Evolutionary conservation across 2,113 vertebrate species (phyloP).

Genomic region (Neopipo cinnamomea): DNA sequence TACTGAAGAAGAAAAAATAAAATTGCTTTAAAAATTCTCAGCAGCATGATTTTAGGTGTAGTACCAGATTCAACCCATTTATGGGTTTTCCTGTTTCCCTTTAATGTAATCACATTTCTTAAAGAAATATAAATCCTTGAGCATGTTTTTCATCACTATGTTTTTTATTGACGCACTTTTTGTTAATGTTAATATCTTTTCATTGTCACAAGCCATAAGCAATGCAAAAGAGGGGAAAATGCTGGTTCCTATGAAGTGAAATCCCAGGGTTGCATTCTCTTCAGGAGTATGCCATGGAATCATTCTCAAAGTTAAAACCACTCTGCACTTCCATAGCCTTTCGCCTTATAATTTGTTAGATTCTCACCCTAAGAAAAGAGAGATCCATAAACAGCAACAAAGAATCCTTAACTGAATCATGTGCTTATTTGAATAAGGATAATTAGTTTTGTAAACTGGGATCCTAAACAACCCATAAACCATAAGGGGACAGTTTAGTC

Average conservation of each 20-base stretch:
- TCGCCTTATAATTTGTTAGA: neutral
- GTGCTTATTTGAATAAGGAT: neutral
- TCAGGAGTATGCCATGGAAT: neutral
- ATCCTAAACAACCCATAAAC: neutral
- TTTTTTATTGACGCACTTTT: neutral
- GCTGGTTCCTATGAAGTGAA: neutral
- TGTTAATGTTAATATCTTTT: neutral
- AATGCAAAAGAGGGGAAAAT: neutral
- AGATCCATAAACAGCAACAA: neutral
- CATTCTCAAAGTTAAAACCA: neutral
- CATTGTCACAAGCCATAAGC: neutral
- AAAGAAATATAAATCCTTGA: neutral
- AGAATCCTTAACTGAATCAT: neutral
- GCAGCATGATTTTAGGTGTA: conserved; percentile 41
- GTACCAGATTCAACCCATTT: conserved; percentile 47
- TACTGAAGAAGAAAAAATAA: conserved; percentile 58
- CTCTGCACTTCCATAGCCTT: neutral
- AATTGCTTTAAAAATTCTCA: neutral
- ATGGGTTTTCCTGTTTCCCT: conserved; percentile 23
- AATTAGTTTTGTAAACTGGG: neutral
- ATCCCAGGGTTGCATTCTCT: neutral
- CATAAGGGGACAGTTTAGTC: neutral
- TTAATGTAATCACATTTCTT: conserved; percentile 46
- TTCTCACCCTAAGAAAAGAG: neutral
- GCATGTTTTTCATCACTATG: neutral